Evolutionary conservation across 2,113 vertebrate genomes (phyloP).

Genomic region (Cyprinodon brontotheroides): DNA sequence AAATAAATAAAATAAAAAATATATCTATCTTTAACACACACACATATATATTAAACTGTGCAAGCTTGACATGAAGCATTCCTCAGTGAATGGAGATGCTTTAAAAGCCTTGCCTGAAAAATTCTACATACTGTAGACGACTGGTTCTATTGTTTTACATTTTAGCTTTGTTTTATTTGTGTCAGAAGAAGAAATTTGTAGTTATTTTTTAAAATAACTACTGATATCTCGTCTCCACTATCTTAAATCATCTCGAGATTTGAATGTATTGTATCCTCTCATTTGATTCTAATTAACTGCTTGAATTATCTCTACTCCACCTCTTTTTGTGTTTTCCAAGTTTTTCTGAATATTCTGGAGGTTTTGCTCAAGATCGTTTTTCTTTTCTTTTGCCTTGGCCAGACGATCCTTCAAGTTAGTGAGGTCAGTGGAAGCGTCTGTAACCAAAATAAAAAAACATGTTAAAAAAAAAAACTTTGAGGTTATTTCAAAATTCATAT

Average conservation of each 20-base stretch:
- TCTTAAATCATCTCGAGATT: background rate
- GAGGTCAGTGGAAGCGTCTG: slow-evolving; percentile 79
- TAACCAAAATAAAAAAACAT: slow-evolving; percentile 14
- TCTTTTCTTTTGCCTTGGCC: slow-evolving; percentile 75
- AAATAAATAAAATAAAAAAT: too few relatives aligned
- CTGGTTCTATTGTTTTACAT: background rate
- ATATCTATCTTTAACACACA: too few relatives aligned
- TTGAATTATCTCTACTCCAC: slow-evolving; percentile 72
- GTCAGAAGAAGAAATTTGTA: background rate
- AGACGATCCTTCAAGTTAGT: slow-evolving; percentile 79
- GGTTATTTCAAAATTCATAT: background rate
- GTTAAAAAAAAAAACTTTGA: background rate
- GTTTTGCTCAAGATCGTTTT: slow-evolving; percentile 74
- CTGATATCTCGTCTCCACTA: background rate
- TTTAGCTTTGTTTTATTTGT: background rate
- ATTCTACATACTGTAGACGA: too few relatives aligned
- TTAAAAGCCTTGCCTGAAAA: too few relatives aligned
- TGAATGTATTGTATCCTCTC: background rate
- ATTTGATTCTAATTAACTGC: background rate
- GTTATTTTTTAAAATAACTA: background rate
- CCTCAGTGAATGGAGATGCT: background rate
- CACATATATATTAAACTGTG: background rate
- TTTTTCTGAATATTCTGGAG: slow-evolving; percentile 73
- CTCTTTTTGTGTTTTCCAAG: slow-evolving; percentile 81
- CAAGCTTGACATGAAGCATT: background rate